Conservation (phyloP, 2,113 vertebrate genomes). For the Sinocyclocheilus anshuiensis region DNA sequence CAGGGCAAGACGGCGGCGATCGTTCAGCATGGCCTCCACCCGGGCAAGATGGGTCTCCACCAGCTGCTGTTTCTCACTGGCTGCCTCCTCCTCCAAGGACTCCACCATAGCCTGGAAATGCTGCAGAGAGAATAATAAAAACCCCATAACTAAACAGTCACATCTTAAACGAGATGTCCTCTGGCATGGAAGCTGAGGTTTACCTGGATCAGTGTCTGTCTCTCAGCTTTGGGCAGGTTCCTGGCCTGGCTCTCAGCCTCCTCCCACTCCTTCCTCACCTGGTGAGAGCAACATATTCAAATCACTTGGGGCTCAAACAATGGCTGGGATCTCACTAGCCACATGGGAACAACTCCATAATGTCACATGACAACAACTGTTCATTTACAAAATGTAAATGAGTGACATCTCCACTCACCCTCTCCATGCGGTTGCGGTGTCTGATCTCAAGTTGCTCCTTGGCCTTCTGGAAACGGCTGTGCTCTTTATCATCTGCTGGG, state of each 20-base stretch:
- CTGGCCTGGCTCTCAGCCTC: constrained; percentile 93
- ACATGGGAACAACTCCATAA: neutral
- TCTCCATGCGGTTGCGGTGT: constrained; percentile 94
- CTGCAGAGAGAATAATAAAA: constrained; percentile 63
- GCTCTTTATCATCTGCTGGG: constrained; percentile 92
- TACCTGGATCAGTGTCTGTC: constrained; percentile 95
- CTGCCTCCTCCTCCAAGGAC: constrained; percentile 95
- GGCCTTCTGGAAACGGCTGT: constrained; percentile 94
- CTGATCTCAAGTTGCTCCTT: constrained; percentile 96
- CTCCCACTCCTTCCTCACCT: constrained; percentile 99
- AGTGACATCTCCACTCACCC: constrained; percentile 73
- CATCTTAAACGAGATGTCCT: neutral
- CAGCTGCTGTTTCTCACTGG: constrained; percentile 96
- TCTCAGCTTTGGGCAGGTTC: constrained; percentile 93
- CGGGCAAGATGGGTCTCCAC: constrained; percentile 96
- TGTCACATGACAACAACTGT: neutral
- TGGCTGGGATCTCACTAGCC: neutral
- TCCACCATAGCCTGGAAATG: constrained; percentile 97
- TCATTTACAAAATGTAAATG: neutral
- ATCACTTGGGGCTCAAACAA: neutral
- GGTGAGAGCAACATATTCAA: neutral
- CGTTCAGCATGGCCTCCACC: constrained; percentile 94
- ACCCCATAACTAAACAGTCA: neutral
- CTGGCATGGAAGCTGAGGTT: neutral
- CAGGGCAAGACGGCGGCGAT: constrained; percentile 89